Percentiles rank a stretch among this genome's conserved stretches.
Conservation (phyloP, 1,140 invertebrate species). For the Odontomachus brunneus region DNA sequence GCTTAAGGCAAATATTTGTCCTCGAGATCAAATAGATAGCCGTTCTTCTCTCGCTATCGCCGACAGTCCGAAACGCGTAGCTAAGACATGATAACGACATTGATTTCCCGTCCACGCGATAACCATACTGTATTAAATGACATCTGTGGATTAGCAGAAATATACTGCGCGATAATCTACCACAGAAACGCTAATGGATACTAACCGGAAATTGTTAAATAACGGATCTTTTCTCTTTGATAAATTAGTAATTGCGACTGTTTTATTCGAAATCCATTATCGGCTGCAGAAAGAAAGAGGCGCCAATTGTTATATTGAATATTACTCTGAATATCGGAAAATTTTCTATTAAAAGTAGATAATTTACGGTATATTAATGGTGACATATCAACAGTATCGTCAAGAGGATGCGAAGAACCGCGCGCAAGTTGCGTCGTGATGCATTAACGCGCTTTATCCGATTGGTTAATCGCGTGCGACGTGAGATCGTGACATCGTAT, state of each 20-base stretch:
- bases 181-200: too few species aligned
- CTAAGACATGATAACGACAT: conserved; percentile 5
- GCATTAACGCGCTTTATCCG: conserved; percentile 3
- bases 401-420: neutral
- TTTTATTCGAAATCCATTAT: neutral
- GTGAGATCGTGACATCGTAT: conserved; percentile 36
- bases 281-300: neutral
- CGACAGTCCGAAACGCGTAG: neutral
- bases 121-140: neutral
- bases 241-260: neutral
- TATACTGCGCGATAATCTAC: neutral
- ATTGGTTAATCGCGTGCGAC: conserved; percentile 15
- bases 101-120: conserved; percentile 2
- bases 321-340: too few species aligned
- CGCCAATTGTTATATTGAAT: too few species aligned
- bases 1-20: conserved; percentile 78
- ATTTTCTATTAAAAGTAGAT: too few species aligned
- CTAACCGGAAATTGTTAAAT: neutral
- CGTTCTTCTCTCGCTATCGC: conserved; percentile 54
- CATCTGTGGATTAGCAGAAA: neutral
- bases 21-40: conserved; percentile 78
- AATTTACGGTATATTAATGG: neutral
- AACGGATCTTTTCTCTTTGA: too few species aligned
- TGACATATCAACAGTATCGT: neutral
- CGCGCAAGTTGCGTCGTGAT: neutral